These are phyloP conservation scores for Nomada goodeniana DNA, from an alignment of 2,888 invertebrate species.

Conservation along the genomic window DNA sequence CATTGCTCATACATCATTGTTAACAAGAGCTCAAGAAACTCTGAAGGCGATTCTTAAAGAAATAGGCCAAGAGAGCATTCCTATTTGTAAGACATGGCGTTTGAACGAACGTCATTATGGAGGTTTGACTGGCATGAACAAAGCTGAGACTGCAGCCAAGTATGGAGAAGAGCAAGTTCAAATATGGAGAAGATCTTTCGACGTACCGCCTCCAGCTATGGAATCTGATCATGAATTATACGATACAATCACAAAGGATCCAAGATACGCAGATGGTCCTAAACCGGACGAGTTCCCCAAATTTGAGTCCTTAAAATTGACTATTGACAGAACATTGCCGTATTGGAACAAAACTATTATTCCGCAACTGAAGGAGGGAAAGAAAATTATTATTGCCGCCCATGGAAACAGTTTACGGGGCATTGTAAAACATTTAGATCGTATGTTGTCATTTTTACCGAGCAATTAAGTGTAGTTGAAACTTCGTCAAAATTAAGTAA, in stretches of 20 bases:
- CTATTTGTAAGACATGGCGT: slow-evolving; percentile 91
- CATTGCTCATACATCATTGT: slow-evolving; percentile 91
- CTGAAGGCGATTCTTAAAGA: slow-evolving; percentile 89
- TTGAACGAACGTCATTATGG: slow-evolving; percentile 96
- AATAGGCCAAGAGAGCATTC: slow-evolving; percentile 88
- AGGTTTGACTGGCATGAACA: slow-evolving; percentile 93
- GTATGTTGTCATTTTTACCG: slow-evolving; percentile 85
- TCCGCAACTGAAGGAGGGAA: slow-evolving; percentile 92
- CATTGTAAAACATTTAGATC: slow-evolving; percentile 93
- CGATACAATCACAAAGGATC: slow-evolving; percentile 90
- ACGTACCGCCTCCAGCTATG: slow-evolving; percentile 93
- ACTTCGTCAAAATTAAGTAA: background rate
- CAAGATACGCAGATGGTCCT: slow-evolving; percentile 90
- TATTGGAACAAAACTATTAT: slow-evolving; percentile 95
- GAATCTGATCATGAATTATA: slow-evolving; percentile 91
- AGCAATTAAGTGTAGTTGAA: background rate
- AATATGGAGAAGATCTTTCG: slow-evolving; percentile 94
- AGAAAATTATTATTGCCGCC: slow-evolving; percentile 92
- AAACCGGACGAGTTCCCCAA: slow-evolving; percentile 91
- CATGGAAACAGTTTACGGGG: slow-evolving; percentile 95
- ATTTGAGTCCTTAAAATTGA: slow-evolving; percentile 93
- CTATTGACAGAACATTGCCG: slow-evolving; percentile 92
- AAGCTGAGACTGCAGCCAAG: slow-evolving; percentile 93
- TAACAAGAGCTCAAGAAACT: slow-evolving; percentile 92
- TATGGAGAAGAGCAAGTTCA: slow-evolving; percentile 94